phyloP scores from a whole-genome alignment of 2,888 invertebrate species.

The Criorhina ranunculi region DNA sequence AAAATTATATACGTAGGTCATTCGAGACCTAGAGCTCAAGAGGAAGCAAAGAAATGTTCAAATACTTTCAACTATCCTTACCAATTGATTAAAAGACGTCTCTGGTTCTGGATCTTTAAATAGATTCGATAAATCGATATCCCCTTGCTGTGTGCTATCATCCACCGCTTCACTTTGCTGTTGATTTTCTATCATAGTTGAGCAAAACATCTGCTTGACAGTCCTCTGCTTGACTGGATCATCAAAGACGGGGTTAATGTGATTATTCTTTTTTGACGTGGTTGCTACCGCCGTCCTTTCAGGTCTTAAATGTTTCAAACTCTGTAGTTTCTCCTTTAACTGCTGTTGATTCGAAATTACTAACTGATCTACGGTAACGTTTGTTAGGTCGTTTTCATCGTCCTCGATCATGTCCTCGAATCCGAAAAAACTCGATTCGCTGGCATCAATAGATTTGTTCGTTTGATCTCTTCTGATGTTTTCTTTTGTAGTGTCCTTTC shows the following conservation, averaged over 20 bases:
- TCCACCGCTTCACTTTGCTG: conserved; percentile 17
- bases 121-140: conserved; percentile 75
- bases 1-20: too few species aligned
- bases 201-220: conserved; percentile 81
- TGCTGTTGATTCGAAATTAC: conserved; percentile 34
- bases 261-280: conserved; percentile 5
- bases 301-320: conserved; percentile 79
- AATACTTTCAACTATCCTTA: too few species aligned
- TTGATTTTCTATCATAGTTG: conserved; percentile 80
- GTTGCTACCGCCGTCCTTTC: conserved; percentile 40
- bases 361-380: conserved; percentile 10
- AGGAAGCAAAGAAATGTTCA: too few species aligned
- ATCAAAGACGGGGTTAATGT: conserved; percentile 76
- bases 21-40: too few species aligned
- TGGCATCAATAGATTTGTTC: background rate
- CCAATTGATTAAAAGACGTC: conserved; percentile 80
- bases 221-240: conserved; percentile 77
- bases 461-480: background rate
- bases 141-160: conserved; percentile 18
- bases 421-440: conserved; percentile 79
- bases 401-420: conserved; percentile 80
- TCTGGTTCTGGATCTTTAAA: conserved; percentile 81
- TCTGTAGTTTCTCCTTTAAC: conserved; percentile 79
- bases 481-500: conserved; percentile 46
- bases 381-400: conserved; percentile 45